phyloP scores from a whole-genome alignment of 2,113 vertebrate genomes.

The Pogonocichla stellata region DNA sequence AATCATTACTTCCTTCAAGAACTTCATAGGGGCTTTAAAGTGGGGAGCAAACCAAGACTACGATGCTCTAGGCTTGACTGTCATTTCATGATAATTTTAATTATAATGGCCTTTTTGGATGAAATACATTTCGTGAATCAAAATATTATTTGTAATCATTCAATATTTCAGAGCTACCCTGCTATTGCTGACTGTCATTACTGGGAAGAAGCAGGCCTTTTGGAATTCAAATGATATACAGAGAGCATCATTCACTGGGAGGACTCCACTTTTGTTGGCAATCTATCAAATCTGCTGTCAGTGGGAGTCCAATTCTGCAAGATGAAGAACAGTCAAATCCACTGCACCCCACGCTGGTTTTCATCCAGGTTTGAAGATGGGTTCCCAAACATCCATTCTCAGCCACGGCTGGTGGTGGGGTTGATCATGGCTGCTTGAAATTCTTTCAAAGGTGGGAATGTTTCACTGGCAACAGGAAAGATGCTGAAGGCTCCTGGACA shows the following conservation, averaged over 20 bases:
- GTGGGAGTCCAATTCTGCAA: background rate
- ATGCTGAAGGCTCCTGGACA: background rate
- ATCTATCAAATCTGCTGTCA: background rate
- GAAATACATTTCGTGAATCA: background rate
- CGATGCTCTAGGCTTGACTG: rapidly evolving
- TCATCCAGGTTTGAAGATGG: background rate
- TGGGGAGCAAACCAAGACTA: background rate
- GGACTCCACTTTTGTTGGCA: slow-evolving; percentile 4
- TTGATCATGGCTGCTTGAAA: background rate
- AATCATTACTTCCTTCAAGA: background rate
- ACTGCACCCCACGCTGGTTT: background rate
- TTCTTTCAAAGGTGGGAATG: background rate
- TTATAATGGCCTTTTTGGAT: background rate
- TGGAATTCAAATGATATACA: slow-evolving; percentile 17
- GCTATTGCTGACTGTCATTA: background rate
- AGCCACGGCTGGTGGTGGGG: background rate
- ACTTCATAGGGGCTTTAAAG: background rate
- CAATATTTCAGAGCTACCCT: slow-evolving; percentile 1
- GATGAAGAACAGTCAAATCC: background rate
- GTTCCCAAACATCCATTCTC: slow-evolving; percentile 3
- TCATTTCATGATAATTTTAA: background rate
- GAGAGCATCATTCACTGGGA: background rate
- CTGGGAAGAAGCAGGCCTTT: background rate
- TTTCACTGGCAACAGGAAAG: background rate
- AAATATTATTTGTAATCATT: background rate